phyloP scores from a whole-genome alignment of 2,888 invertebrate genomes.

The Hydropsyche betteni region DNA sequence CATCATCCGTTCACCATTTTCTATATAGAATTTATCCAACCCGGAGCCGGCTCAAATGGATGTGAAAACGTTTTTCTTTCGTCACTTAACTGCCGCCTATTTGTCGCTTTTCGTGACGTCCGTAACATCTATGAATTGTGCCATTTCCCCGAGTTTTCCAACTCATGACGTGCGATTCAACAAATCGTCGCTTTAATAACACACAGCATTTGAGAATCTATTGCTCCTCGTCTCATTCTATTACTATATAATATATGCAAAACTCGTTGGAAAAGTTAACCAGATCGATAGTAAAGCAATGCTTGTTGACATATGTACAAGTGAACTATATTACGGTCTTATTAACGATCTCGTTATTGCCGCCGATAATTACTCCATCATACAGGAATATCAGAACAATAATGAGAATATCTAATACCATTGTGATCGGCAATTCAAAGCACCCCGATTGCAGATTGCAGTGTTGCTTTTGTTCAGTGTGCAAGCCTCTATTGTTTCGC shows the following conservation, averaged over 20 bases:
- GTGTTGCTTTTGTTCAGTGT: slow-evolving; percentile 1
- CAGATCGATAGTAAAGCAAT: too few relatives aligned
- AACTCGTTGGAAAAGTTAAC: too few relatives aligned
- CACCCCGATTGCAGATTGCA: slow-evolving; percentile 17
- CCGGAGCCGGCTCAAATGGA: background rate
- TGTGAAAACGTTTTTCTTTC: slow-evolving; percentile 9
- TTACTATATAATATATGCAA: too few relatives aligned
- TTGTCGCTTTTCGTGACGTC: slow-evolving; percentile 16
- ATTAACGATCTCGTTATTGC: background rate
- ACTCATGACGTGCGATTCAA: slow-evolving; percentile 31
- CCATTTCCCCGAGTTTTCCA: slow-evolving; percentile 26
- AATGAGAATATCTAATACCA: slow-evolving; percentile 23
- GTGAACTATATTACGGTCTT: too few relatives aligned
- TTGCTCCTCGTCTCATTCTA: too few relatives aligned
- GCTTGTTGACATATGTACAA: too few relatives aligned
- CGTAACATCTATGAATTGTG: slow-evolving; percentile 29
- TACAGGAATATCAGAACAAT: background rate
- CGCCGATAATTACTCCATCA: background rate
- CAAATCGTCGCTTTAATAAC: background rate
- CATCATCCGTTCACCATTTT: background rate
- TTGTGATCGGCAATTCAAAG: slow-evolving; percentile 11
- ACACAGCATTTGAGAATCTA: too few relatives aligned
- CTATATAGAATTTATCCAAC: background rate
- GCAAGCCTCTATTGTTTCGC: background rate
- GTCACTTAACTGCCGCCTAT: slow-evolving; percentile 19